Base-by-base conservation (phyloP, 2,888 invertebrate genomes). In the Drosophila imparisetae region DNA sequence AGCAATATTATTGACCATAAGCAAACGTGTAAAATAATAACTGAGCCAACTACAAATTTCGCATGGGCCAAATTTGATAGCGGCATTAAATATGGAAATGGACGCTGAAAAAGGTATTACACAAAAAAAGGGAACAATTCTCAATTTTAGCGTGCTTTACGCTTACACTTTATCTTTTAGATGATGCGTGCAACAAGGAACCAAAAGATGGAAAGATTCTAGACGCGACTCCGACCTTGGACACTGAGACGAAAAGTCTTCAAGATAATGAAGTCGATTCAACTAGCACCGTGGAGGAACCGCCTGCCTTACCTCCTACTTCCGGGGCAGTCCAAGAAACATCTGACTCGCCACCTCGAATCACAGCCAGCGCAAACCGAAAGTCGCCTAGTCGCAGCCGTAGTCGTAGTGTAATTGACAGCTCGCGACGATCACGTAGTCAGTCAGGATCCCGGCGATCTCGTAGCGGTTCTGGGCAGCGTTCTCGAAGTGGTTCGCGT, bases 311-410 rank as follows among this genome's bases (percentile, higher is more conserved):
- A 29, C 58, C 58, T 5, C 29, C 48, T 5, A 52, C 38, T 24
- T 55, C 48, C 24, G 67, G 64, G 29, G 54, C 59, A 58, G 50
- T 34, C 5, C 53, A 48, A 34, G 72, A 59, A 21, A 32, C 45
- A 36, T 21, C 48, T 11, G 48, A 24, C 7, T 80, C 80, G 1
- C 54, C 83, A 2, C 53, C 80, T 2, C 58, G 59, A n/a, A 40
- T 32, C 15, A 5, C n/a, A 10, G 91, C 92, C 8, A 89, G 92
- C 42, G 77, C 55, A 6, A 73, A 74, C 10, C 65, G 88, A 4
- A 90, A 91, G n/a, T 86, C 89, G n/a, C 92, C 92, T 29, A 84
- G 90, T 52, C 71, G 72, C 11, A 69, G 73, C 15, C 68, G 68
- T 32, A 73, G 75, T 45, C 61, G 66, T 36, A 77, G 77, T 65